Evolutionary conservation across 2,888 invertebrate species (phyloP), one percentile per base, ranked within the genome.

Genomic region (Amorpha juglandis): DNA sequence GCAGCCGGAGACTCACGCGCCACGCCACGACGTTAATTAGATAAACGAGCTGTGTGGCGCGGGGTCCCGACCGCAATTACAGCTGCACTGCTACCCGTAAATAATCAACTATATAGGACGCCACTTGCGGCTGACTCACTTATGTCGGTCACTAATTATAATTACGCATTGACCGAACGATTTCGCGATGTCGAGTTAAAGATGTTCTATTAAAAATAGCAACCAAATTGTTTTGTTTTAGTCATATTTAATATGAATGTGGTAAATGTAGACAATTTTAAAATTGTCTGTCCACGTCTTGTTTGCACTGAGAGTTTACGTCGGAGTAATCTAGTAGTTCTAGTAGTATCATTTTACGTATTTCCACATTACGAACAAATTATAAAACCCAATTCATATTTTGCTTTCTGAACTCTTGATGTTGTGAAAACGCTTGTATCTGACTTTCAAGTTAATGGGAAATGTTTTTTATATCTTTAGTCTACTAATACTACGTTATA

Each of bases 61-160:
- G 89, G 81, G 92, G 92, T 92, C 92, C 84, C 83, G 91, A 91
- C 92, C 91, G 90, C 92, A 92, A 92, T 92, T 92, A 91, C 87
- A 79, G 77, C 77, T 81, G 86, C 80, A 82, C 82, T 83, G 83
- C 85, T 81, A 81, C 83, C 86, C 87, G 88, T 91, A 91, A 91
- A 90, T 89, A 89, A 91, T 90, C 84, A 86, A 80, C 86, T 84
- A 90, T 91, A 89, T 90, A 84, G 90, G 86, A 84, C 90, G 83
- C 84, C 80, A 82, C 80, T 81, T 80, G 83, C 76, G 75, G 77
- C 84, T 90, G 87, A 89, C 83, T 90, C 89, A 88, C 78, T 78
- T 75, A 82, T 79, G 75, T 81, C 82, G 79, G 78, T 80, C 81
- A 82, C 73, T 74, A 79, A 74, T 74, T 77, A 74, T 68, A 74